Evolutionary conservation across 2,113 vertebrate species (phyloP).

Genomic region (Orycteropus afer): DNA sequence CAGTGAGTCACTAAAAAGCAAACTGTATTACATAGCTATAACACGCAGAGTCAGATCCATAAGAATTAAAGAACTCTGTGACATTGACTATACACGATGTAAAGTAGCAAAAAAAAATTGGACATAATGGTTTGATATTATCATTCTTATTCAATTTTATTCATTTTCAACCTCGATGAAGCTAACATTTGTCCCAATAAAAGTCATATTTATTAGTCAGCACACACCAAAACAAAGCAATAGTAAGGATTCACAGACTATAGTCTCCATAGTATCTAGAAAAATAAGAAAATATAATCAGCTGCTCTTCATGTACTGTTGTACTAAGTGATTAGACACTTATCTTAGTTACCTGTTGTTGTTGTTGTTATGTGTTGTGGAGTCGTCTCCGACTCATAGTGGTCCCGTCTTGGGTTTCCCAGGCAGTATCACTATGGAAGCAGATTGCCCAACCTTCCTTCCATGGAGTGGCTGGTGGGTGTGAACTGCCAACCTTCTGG

Average conservation of each 20-base stretch:
- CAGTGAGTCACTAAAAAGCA: conserved; percentile 51
- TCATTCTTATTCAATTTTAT: conserved; percentile 8
- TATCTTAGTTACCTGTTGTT: too few relatives aligned
- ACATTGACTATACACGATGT: background rate
- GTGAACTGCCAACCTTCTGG: too few relatives aligned
- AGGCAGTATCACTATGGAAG: too few relatives aligned
- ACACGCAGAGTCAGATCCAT: conserved; percentile 8
- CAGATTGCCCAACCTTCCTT: too few relatives aligned
- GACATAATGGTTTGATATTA: background rate
- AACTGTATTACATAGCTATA: conserved; percentile 31
- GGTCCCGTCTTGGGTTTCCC: too few relatives aligned
- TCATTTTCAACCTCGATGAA: background rate
- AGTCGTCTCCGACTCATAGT: too few relatives aligned
- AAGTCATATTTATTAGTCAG: background rate
- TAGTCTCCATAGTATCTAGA: background rate
- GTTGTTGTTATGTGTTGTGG: too few relatives aligned
- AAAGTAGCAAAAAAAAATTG: background rate
- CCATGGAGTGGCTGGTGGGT: too few relatives aligned
- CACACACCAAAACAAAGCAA: background rate
- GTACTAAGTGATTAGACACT: background rate
- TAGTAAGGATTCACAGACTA: background rate
- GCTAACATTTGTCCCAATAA: background rate
- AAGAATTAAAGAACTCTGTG: conserved; percentile 43
- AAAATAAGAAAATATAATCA: conserved; percentile 17
- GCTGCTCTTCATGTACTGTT: background rate